A percentile compares a stretch with the other conserved stretches of the same genome.
phyloP scores from a whole-genome alignment of 2,113 vertebrate species.

The Reinhardtius hippoglossoides region DNA sequence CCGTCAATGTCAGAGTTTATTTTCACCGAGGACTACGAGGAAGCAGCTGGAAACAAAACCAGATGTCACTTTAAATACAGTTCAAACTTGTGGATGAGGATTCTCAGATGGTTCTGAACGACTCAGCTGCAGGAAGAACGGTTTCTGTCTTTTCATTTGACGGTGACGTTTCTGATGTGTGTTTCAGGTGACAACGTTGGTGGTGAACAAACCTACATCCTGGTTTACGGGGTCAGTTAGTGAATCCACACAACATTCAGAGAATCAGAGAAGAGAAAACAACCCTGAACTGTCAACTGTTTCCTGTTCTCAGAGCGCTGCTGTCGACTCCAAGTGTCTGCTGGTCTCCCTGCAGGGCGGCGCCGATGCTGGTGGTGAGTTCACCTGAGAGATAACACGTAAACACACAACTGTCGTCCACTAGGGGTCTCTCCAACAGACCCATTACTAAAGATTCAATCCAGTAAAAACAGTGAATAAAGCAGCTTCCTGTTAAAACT shows the following conservation, averaged over 20 bases:
- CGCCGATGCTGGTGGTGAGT: conserved; percentile 19
- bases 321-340: background rate
- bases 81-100: too few species aligned
- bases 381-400: background rate
- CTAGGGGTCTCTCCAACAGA: background rate
- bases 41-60: too few species aligned
- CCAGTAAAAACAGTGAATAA: background rate
- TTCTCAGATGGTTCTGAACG: too few species aligned
- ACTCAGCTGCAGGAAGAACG: too few species aligned
- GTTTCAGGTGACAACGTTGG: conserved; percentile 19
- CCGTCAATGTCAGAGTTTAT: too few species aligned
- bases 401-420: background rate
- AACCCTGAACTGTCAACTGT: background rate
- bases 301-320: conserved; percentile 19
- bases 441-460: too few species aligned
- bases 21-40: too few species aligned
- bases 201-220: conserved; percentile 21
- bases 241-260: background rate
- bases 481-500: background rate
- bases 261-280: background rate
- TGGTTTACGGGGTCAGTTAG: conserved; percentile 52
- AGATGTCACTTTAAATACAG: too few species aligned
- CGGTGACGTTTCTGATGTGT: background rate
- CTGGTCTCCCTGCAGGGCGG: conserved; percentile 3
- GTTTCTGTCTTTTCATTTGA: background rate